Evolutionary conservation across 1,140 invertebrate species (phyloP), one percentile per base, ranked within the genome.

Genomic region (Ceratoteleas bidentatus): DNA sequence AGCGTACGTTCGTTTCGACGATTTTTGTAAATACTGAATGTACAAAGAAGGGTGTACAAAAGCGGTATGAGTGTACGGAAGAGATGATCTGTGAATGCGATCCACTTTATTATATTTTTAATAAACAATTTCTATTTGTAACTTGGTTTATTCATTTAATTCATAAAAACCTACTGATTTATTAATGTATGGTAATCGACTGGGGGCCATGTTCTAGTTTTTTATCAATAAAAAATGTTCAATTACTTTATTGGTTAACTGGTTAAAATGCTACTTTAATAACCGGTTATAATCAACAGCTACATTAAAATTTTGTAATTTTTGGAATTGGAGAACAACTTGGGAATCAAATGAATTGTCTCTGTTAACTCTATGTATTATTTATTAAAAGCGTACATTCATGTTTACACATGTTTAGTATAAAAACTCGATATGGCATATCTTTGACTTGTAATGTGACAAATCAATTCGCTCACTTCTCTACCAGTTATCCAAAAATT

Each of bases 401-500:
- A 47, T n/a, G 13, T 47, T 47, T 8, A 40, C 36, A 40, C 10
- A 40, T 47, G 6, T 47, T 47, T 47, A 14, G 11, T 13, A 13
- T n/a, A 47, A 47, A 47, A 14, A 47, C 5, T 47, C 45, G 45
- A 47, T 47, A 47, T 47, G 45, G 45, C 45, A 47, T 47, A 47
- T 11, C 7, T n/a, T 47, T 13, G 11, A 47, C 1, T 13, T n/a
- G 5, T 47, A 6, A 3, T 2, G 13, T 14, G 13, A 47, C 2
- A 6, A 6, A 47, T n/a, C 13, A n/a, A 47, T 13, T 13, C 11
- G 13, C 11, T n/a, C 11, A 47, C 13, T 13, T 6, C 10, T 6
- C 49, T 94, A 94, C 94, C 94, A 94, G 85, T 94, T 95, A 88
- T 96, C 95, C 60, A 96, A 91, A 87, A 96, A 95, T 85, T 95